These are phyloP conservation scores for Agrotis ipsilon DNA, from an alignment of 2,888 invertebrate genomes.

Conservation along the genomic window DNA sequence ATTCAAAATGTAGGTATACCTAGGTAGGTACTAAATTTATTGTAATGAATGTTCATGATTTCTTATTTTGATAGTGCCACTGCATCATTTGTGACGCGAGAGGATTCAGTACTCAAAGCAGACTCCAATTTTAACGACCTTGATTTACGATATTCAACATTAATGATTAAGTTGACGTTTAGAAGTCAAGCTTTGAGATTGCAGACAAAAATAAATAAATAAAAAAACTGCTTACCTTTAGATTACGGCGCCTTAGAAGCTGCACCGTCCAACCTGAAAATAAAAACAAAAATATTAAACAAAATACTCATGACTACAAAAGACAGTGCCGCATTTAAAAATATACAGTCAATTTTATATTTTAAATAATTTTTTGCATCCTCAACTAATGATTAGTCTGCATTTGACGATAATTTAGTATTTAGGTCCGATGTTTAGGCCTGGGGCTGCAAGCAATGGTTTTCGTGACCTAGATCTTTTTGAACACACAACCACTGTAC, in stretches of 20 bases:
- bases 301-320: conserved; percentile 65
- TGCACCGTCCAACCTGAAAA: conserved; percentile 70
- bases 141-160: background rate
- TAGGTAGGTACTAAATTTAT: background rate
- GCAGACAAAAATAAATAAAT: conserved; percentile 55
- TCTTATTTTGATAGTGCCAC: too few species aligned
- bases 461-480: conserved; percentile 90
- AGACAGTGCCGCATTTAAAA: conserved; percentile 69
- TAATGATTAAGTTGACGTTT: conserved; percentile 8
- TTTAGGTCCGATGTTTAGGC: conserved; percentile 85
- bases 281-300: conserved; percentile 65
- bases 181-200: conserved; percentile 5
- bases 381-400: conserved; percentile 83
- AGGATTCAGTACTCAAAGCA: background rate
- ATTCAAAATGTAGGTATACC: background rate
- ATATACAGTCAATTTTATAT: conserved; percentile 76
- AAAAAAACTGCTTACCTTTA: conserved; percentile 73
- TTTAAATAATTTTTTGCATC: conserved; percentile 80
- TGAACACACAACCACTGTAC: conserved; percentile 76
- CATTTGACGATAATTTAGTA: conserved; percentile 87
- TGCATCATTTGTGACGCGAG: background rate
- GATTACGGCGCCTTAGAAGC: conserved; percentile 54
- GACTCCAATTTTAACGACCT: background rate
- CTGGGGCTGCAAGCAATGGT: conserved; percentile 85
- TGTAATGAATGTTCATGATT: background rate